Percentiles rank a stretch among this genome's conserved stretches.
These are phyloP conservation scores for Monarcha castaneiventris DNA, from an alignment of 2,113 vertebrate genomes.

Conservation along the genomic window DNA sequence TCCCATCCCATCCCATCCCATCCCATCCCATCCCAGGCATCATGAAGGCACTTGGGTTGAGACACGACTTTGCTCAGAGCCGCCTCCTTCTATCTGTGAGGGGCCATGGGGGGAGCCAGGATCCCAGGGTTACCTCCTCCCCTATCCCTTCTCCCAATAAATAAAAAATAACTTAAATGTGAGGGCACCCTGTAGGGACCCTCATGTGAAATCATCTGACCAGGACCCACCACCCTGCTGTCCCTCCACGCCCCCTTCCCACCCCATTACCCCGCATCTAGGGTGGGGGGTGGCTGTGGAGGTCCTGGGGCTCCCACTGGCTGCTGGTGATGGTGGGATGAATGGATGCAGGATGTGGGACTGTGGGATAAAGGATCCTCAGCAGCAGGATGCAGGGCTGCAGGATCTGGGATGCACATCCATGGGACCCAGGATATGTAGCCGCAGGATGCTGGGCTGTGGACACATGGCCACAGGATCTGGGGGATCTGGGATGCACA, in stretches of 20 bases:
- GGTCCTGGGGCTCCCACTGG: neutral
- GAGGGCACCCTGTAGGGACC: neutral
- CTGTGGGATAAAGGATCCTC: neutral
- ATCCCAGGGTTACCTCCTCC: neutral
- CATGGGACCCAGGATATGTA: neutral
- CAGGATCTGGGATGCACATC: neutral
- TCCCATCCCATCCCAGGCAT: neutral
- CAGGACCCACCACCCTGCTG: neutral
- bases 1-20: neutral
- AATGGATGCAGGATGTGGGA: neutral
- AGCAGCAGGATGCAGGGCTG: neutral
- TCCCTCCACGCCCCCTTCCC: neutral
- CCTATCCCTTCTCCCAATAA: neutral
- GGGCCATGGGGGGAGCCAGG: neutral
- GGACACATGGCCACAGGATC: neutral
- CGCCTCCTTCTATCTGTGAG: neutral
- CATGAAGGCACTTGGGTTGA: neutral
- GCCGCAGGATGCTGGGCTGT: neutral
- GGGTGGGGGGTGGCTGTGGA: neutral
- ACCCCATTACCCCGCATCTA: neutral
- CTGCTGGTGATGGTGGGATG: neutral
- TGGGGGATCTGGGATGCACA: neutral
- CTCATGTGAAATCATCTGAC: neutral
- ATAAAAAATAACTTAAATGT: conserved; percentile 53
- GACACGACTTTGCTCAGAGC: neutral